These are phyloP conservation scores for Menidia menidia DNA, from an alignment of 2,797 vertebrate genomes.

Conservation along the genomic window DNA sequence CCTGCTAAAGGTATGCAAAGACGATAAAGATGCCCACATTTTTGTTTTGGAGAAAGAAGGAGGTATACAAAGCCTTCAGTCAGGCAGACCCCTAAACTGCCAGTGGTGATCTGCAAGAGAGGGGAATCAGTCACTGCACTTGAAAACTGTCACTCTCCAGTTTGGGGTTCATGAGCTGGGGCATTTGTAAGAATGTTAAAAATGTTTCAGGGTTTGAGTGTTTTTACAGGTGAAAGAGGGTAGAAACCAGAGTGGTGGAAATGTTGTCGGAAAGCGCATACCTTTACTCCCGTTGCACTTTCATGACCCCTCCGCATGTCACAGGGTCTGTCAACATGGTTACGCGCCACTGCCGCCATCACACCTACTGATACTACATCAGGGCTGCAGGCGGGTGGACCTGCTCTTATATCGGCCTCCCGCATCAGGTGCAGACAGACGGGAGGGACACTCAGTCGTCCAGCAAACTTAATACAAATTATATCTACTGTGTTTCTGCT, in stretches of 20 bases:
- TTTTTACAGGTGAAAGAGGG: slow-evolving; percentile 20
- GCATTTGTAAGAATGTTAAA: slow-evolving; percentile 19
- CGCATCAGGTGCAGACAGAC: slow-evolving; percentile 14
- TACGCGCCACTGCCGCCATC: slow-evolving; percentile 38
- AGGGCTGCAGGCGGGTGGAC: slow-evolving; percentile 47
- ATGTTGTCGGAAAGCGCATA: slow-evolving; percentile 24
- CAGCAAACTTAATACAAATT: not conserved
- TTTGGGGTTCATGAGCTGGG: not conserved
- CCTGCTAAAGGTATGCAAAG: slow-evolving; percentile 11
- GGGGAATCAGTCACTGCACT: slow-evolving; percentile 34
- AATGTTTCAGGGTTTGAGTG: slow-evolving; percentile 15
- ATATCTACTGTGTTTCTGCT: not conserved
- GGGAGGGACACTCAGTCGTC: not conserved
- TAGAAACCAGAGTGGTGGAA: slow-evolving; percentile 11
- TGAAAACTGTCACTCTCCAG: slow-evolving; percentile 15
- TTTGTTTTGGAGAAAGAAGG: slow-evolving; percentile 12
- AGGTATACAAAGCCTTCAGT: not conserved
- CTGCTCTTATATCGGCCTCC: slow-evolving; percentile 38
- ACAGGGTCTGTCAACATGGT: slow-evolving; percentile 44
- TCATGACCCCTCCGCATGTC: slow-evolving; percentile 42
- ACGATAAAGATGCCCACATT: slow-evolving; percentile 28
- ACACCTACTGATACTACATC: slow-evolving; percentile 30
- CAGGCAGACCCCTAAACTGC: slow-evolving; percentile 29
- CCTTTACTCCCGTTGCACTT: slow-evolving; percentile 11
- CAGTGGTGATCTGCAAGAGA: slow-evolving; percentile 1